Base-by-base conservation (phyloP, 2,888 invertebrate genomes). In the Cantharis rustica region DNA sequence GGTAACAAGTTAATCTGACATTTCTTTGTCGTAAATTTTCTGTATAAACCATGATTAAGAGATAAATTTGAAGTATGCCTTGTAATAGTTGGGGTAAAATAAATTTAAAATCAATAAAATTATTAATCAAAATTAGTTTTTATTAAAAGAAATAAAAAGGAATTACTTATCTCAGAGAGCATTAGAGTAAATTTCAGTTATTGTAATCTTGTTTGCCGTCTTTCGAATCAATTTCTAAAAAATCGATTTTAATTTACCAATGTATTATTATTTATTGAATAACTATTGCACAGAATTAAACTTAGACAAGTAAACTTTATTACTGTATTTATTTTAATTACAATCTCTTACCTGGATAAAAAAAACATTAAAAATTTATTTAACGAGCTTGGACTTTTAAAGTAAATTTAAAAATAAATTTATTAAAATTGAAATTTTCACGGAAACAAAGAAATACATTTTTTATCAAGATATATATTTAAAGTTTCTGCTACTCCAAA, bases 1-100 rank as follows among this genome's bases (percentile, higher is more conserved):
- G 71, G 71, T 31, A 68, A 72, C 72, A 72, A 66, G 72, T 72
- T 72, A 72, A 72, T 72, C 26, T 16, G 26, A 69, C 26, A 69
- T 16, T 15, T 69, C 31, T 69, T 69, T 31, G 26, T 69, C 26
- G 26, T 69, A 13, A 64, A 17, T 64, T 64, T 17, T 64, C 17
- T 20, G n/a, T 64, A 17, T 64, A 64, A 64, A 20, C 20, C 20
- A 17, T 64, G 64, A 17, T 47, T 47, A 47, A 47, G 47, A 47
- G 47, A 47, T 47, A 47, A 47, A 47, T 47, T 47, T 47, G 47
- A 47, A 47, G 47, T 47, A 47, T 47, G 9, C 47, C n/a, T n/a
- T n/a, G n/a, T 5, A 31, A 31, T 31, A 47, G 47, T 47, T 23
- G 23, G n/a, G 47, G n/a, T n/a, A 7, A n/a, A 47, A 47, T 47